phyloP scores from a whole-genome alignment of 1,140 invertebrate genomes.

The Aphidius ervi region DNA sequence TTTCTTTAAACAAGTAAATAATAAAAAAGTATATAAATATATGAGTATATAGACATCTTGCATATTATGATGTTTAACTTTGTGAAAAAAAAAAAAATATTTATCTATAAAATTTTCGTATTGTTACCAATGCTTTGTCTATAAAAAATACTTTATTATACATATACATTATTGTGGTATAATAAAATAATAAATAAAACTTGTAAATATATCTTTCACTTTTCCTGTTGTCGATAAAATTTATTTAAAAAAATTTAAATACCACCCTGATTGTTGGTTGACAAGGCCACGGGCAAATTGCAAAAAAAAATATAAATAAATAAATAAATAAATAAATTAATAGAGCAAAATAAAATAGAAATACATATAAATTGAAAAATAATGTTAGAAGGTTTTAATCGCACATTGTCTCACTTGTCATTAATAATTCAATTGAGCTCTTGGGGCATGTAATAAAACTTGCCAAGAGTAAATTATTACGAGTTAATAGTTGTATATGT shows the following conservation, averaged over 20 bases:
- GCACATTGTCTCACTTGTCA: conserved; percentile 11
- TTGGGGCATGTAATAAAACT: conserved; percentile 11
- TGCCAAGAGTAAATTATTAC: conserved; percentile 12
- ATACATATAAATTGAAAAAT: background rate
- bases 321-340: conserved; percentile 12
- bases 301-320: conserved; percentile 14
- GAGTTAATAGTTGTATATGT: conserved; percentile 15
- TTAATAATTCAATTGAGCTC: conserved; percentile 22
- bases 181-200: conserved; percentile 15
- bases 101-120: too few species aligned
- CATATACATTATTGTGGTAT: background rate
- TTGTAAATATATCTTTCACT: conserved; percentile 11
- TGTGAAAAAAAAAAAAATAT: too few species aligned
- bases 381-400: conserved; percentile 3
- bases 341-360: background rate
- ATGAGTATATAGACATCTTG: conserved; percentile 3
- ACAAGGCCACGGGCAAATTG: conserved; percentile 18
- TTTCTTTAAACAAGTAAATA: too few species aligned
- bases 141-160: conserved; percentile 2
- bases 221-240: background rate
- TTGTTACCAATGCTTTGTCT: background rate
- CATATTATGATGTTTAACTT: background rate
- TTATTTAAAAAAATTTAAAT: background rate
- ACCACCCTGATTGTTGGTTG: conserved; percentile 17
- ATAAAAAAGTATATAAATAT: background rate